Base-by-base conservation (phyloP, 2,797 vertebrate genomes). In the Sebastes nivosus region DNA sequence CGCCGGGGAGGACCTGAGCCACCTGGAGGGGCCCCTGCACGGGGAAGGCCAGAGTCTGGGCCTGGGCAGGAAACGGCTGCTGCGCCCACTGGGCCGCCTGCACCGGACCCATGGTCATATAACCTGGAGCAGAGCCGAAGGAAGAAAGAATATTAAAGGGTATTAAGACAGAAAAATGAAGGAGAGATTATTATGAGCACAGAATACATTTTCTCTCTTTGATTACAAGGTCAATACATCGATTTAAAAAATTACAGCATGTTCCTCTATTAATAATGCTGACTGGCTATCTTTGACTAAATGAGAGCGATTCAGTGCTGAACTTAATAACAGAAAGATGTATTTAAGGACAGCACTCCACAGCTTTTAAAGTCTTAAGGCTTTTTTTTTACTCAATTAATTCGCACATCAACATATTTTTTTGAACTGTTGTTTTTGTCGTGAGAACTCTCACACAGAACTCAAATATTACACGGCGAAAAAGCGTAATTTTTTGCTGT, bases 21-120 rank as follows among this genome's bases (percentile, higher is more conserved):
- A 99, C 96, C 95, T 98, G 96, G 70, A 96, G 92, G 76, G 96
- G 96, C 64, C 97, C 97, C 96, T 99, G 98, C 83, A 98, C 96
- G 57, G 97, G 97, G 93, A 99, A 97, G 87, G 97, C 97, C 90
- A 99, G 93, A 79, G 97, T 97, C 91, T 95, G 90, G 87, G 96
- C 96, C 87, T 97, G 98, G 86, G 95, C 95, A 1, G 92, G 30
- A 11, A 97, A 97, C 3, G 97, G 95, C 94, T 98, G 98, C 95
- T 99, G 98, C 79, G 98, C 97, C 98, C 98, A 99, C 94, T 99
- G 98, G 0, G 98, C 97, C 2, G 98, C 97, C 94, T 98, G 97
- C 89, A 99, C 97, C 27, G 98, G 96, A 86, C 98, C 98, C 98
- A 99, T 99, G 78, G 98, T 99, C 95, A 99, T 99, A 82, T 99